phyloP scores from a whole-genome alignment of 2,797 vertebrate genomes.

The Catostomus latipinnis region DNA sequence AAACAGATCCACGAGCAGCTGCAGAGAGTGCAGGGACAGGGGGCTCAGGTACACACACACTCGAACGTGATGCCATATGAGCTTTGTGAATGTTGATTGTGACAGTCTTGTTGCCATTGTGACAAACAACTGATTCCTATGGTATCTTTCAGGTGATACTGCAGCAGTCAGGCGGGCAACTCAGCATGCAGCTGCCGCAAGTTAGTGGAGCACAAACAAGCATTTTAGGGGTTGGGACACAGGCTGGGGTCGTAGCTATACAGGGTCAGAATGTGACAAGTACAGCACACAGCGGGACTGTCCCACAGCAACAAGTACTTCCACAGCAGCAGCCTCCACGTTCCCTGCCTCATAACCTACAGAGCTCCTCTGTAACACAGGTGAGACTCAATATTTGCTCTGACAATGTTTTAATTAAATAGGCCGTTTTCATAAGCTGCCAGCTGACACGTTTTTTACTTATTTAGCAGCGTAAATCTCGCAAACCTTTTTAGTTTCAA shows the following conservation, averaged over 20 bases:
- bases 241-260: conserved; percentile 80
- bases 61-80: too few relatives aligned
- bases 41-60: conserved; percentile 66
- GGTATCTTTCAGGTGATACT: conserved; percentile 86
- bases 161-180: conserved; percentile 85
- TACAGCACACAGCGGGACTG: conserved; percentile 81
- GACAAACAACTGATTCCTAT: not conserved
- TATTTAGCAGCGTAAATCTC: not conserved
- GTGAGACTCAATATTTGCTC: conserved; percentile 62
- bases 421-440: not conserved
- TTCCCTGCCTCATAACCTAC: conserved; percentile 65
- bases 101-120: conserved; percentile 31
- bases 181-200: conserved; percentile 89
- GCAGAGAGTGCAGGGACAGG: conserved; percentile 82
- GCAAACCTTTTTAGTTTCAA: too few relatives aligned
- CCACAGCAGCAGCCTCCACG: conserved; percentile 65
- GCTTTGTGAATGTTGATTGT: conserved; percentile 14
- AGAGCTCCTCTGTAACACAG: conserved; percentile 75
- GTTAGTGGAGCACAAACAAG: conserved; percentile 61
- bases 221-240: conserved; percentile 78
- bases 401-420: not conserved
- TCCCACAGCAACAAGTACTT: conserved; percentile 75
- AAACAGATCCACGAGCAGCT: conserved; percentile 88
- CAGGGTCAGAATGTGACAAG: conserved; percentile 82
- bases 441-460: not conserved